A percentile compares a stretch with the other conserved stretches of the same genome.
Evolutionary conservation across 2,113 vertebrate species (phyloP).

Genomic region (Chaenogobius annularis): DNA sequence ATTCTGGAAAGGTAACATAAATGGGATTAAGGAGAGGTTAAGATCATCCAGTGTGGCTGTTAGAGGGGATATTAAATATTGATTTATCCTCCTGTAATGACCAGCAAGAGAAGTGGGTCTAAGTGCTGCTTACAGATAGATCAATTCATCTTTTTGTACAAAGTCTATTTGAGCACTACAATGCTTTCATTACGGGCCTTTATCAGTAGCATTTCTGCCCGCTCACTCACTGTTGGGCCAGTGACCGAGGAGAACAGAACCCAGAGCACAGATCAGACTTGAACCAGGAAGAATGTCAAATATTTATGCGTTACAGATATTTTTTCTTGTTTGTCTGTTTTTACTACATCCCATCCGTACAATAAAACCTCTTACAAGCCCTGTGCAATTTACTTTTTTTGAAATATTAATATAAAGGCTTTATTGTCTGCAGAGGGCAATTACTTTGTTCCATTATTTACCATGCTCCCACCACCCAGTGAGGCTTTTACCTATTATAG

Average conservation of each 20-base stretch:
- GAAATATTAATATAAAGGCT: slow-evolving; percentile 79
- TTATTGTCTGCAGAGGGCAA: slow-evolving; percentile 77
- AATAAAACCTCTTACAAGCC: slow-evolving; percentile 76
- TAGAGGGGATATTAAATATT: slow-evolving; percentile 90
- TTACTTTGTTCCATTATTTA: slow-evolving; percentile 82
- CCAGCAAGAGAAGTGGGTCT: slow-evolving; percentile 80
- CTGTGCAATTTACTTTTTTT: slow-evolving; percentile 71
- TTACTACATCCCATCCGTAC: slow-evolving; percentile 65
- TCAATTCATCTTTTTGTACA: slow-evolving; percentile 85
- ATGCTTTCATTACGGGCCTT: slow-evolving; percentile 64
- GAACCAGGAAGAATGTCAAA: slow-evolving; percentile 73
- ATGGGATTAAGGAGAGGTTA: slow-evolving; percentile 90
- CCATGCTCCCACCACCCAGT: slow-evolving; percentile 47
- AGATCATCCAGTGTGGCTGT: slow-evolving; percentile 83
- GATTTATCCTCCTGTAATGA: slow-evolving; percentile 86
- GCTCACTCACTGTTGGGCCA: slow-evolving; percentile 17
- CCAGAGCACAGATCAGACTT: slow-evolving; percentile 47
- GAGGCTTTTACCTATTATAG: slow-evolving; percentile 67
- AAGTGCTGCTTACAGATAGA: slow-evolving; percentile 85
- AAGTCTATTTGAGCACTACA: slow-evolving; percentile 77
- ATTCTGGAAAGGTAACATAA: slow-evolving; percentile 87
- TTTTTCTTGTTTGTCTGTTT: slow-evolving; percentile 73
- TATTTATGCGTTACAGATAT: slow-evolving; percentile 72
- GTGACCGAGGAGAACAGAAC: slow-evolving; percentile 46
- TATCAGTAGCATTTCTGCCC: slow-evolving; percentile 35